These are phyloP conservation scores for Metacarcinus magister DNA, from an alignment of 2,888 invertebrate genomes.

Conservation along the genomic window DNA sequence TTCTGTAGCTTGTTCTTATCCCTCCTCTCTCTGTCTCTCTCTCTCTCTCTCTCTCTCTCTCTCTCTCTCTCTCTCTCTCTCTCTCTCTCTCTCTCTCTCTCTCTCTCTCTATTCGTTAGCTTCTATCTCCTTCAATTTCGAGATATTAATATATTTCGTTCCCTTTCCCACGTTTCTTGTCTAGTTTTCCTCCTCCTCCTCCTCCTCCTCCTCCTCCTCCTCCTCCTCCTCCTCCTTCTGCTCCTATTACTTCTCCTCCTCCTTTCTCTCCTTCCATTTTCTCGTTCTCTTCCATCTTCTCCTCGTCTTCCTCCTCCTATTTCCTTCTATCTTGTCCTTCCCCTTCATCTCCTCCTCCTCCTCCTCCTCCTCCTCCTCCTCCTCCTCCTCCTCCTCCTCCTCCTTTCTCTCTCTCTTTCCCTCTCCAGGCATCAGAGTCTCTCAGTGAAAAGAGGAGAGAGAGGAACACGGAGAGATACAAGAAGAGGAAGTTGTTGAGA, in stretches of 20 bases:
- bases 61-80: neutral
- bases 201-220: too few relatives aligned
- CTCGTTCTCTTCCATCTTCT: neutral
- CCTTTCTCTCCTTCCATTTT: neutral
- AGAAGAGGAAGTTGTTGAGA: conserved; percentile 15
- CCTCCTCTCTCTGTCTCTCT: neutral
- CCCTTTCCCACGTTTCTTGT: too few relatives aligned
- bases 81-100: conserved; percentile 19
- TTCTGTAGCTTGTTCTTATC: neutral
- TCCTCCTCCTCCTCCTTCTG: neutral
- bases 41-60: neutral
- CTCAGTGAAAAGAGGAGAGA: conserved; percentile 35
- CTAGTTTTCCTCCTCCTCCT: too few relatives aligned
- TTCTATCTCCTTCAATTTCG: neutral
- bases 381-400: neutral
- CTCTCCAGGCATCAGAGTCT: neutral
- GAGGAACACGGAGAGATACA: conserved; percentile 49
- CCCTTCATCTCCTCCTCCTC: neutral
- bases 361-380: neutral
- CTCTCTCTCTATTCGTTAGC: neutral
- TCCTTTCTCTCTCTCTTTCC: neutral
- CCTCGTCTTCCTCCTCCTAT: neutral
- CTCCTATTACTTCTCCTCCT: too few relatives aligned
- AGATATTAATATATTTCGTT: neutral
- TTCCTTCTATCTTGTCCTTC: neutral